A percentile compares a stretch with the other conserved stretches of the same genome.
phyloP scores from a whole-genome alignment of 2,797 vertebrate species.

The Cossypha dichroa region DNA sequence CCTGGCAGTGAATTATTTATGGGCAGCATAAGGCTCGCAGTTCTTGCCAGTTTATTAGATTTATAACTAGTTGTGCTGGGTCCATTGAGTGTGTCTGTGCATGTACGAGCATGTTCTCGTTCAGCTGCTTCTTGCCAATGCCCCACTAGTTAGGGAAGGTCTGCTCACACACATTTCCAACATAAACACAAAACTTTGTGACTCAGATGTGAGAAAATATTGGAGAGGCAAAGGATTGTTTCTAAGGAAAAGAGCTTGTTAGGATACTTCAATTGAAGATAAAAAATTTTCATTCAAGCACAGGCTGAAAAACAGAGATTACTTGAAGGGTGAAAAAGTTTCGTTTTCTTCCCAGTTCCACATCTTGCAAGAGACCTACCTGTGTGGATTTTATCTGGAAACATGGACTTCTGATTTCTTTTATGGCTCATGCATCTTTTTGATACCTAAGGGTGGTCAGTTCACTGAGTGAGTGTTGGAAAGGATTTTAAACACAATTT shows the following conservation, averaged over 20 bases:
- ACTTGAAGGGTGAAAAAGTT: not conserved
- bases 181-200: not conserved
- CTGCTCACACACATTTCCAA: not conserved
- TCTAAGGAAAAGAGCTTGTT: not conserved
- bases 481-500: not conserved
- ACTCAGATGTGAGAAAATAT: not conserved
- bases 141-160: not conserved
- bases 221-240: not conserved
- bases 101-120: not conserved
- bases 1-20: slow-evolving; percentile 72
- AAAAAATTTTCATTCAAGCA: not conserved
- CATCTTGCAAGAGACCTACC: not conserved
- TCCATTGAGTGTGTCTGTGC: not conserved
- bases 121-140: not conserved
- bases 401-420: not conserved
- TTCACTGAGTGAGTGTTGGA: not conserved
- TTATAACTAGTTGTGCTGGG: slow-evolving; percentile 50
- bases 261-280: not conserved
- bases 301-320: not conserved
- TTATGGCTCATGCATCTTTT: not conserved
- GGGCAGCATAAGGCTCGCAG: slow-evolving; percentile 45
- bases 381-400: slow-evolving; percentile 3
- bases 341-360: not conserved
- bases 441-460: not conserved
- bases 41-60: slow-evolving; percentile 66